Base-by-base conservation (phyloP, 2,888 invertebrate genomes). In the Psococerastis gibbosa region DNA sequence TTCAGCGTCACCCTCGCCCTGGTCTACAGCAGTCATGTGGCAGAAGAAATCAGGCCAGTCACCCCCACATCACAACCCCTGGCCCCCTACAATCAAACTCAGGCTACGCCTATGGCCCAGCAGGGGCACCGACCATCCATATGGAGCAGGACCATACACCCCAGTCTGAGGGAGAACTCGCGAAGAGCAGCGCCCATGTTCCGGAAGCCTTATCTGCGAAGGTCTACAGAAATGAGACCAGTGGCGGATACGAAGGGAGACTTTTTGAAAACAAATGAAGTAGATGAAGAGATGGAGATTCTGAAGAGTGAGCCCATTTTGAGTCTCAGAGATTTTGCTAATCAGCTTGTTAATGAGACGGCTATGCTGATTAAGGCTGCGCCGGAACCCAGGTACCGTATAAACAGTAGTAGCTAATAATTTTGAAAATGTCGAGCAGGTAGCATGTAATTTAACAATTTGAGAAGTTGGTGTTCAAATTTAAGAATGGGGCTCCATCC, bases 271-370 rank as follows among this genome's bases (percentile, higher is more conserved):
- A 6, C 38, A 17, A 20, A 15, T 18, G 38, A 15, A 5, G 38
- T 13, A 5, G 38, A 38, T 18, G 8, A 20, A 5, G 38, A 38
- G 20, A 18, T 20, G n/a, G n/a, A 38, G 20, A 15, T 38, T 4
- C 17, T 38, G 18, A 15, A 38, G 22, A 22, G 22, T 11, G 16
- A 15, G 20, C n/a, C 38, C 4, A 13, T 38, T 18, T 20, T 38
- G 22, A 22, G 38, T 4, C 22, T 38, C 6, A 38, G 22, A 18
- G 38, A 38, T 18, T 38, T 38, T 20, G 38, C 38, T 6, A 17
- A 5, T 38, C 38, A 38, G 18, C 11, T 38, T 16, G 22, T 38
- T 5, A 38, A 38, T 18, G 38, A 38, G 22, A 38, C 38, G 4
- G 22, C 38, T 5, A 20, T 20, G 6, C 27, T 27, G 6, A 9